These are phyloP conservation scores for Cepphus grylle DNA, from an alignment of 2,113 vertebrate genomes.

Conservation along the genomic window DNA sequence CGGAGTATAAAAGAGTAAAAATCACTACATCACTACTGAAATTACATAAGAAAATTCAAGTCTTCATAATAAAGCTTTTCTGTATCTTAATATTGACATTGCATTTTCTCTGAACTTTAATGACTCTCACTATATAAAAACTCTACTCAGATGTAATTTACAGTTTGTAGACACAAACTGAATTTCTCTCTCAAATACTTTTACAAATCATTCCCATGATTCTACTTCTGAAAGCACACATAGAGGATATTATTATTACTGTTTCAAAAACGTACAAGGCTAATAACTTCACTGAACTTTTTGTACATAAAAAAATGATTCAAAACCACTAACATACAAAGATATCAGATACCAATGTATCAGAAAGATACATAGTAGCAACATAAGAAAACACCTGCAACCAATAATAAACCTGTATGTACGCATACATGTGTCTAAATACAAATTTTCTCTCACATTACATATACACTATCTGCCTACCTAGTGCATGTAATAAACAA, in stretches of 20 bases:
- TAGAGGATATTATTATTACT: neutral
- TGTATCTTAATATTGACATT: neutral
- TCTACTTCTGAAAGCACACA: neutral
- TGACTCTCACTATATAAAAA: neutral
- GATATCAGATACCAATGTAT: neutral
- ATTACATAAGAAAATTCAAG: neutral
- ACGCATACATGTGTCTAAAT: accelerated
- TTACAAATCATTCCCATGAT: neutral
- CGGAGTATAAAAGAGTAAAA: neutral
- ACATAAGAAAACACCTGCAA: neutral
- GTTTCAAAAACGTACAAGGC: neutral
- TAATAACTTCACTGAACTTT: neutral
- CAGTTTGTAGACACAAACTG: neutral
- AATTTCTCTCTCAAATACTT: neutral
- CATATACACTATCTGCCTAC: neutral
- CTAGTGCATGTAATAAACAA: neutral
- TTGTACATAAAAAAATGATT: neutral
- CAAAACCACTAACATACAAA: neutral
- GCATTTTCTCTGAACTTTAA: neutral
- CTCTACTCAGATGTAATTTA: neutral
- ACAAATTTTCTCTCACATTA: neutral
- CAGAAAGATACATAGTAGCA: neutral
- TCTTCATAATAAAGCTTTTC: neutral
- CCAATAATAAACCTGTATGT: neutral
- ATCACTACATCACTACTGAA: neutral